These are phyloP conservation scores for Myotis yumanensis DNA, from an alignment of 2,113 vertebrate species.

Conservation along the genomic window DNA sequence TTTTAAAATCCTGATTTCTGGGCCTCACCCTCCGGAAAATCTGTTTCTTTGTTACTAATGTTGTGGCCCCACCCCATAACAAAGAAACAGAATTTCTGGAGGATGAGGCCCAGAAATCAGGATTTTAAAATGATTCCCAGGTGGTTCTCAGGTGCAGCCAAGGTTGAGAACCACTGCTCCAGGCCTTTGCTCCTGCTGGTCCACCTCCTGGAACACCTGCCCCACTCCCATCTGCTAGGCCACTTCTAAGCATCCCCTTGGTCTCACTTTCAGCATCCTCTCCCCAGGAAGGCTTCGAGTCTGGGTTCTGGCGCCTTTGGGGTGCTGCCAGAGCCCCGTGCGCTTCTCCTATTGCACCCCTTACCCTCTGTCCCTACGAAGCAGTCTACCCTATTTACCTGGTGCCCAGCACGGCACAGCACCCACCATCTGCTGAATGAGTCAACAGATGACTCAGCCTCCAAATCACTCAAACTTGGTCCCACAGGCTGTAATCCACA, in stretches of 20 bases:
- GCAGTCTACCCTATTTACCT: background rate
- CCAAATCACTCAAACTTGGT: accelerated
- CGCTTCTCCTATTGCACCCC: background rate
- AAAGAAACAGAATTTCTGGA: too few species aligned
- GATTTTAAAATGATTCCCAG: too few species aligned
- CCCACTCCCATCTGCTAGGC: background rate
- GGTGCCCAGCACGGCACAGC: background rate
- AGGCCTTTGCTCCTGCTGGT: background rate
- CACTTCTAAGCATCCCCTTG: background rate
- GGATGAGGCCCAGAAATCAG: too few species aligned
- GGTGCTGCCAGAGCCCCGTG: background rate
- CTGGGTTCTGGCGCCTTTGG: background rate
- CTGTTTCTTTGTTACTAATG: too few species aligned
- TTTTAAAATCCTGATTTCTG: too few species aligned
- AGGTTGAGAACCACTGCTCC: too few species aligned
- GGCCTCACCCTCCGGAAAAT: too few species aligned
- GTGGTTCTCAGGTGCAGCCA: too few species aligned
- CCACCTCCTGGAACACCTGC: background rate
- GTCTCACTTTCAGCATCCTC: background rate
- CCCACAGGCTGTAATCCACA: background rate
- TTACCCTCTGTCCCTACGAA: background rate
- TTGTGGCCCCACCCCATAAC: too few species aligned
- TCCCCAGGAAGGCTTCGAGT: background rate
- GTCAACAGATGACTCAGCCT: background rate
- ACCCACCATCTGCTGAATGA: background rate